These are phyloP conservation scores for Saccostrea cuccullata DNA, from an alignment of 1,140 invertebrate species.

Conservation along the genomic window DNA sequence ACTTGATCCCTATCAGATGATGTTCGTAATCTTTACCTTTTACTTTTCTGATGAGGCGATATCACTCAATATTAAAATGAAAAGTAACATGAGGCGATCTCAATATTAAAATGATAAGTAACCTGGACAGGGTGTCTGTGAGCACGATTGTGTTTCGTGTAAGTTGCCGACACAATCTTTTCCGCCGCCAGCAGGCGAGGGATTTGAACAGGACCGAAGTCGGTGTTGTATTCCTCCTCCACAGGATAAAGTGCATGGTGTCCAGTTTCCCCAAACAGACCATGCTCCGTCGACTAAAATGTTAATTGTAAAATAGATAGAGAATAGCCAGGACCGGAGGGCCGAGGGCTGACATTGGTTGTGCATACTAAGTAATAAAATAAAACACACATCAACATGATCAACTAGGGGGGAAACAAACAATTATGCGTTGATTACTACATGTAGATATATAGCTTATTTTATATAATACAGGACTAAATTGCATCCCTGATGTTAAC, in stretches of 20 bases:
- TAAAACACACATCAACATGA: too few relatives aligned
- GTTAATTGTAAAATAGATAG: neutral
- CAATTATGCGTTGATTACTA: too few relatives aligned
- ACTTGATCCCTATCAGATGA: too few relatives aligned
- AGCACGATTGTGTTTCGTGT: neutral
- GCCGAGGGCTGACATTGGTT: too few relatives aligned
- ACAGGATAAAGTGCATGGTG: conserved; percentile 63
- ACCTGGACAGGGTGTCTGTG: conserved; percentile 23
- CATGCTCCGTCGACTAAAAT: conserved; percentile 62
- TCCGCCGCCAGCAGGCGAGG: neutral
- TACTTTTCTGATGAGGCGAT: neutral
- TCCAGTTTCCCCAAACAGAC: conserved; percentile 67
- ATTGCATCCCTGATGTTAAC: too few relatives aligned
- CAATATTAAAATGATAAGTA: neutral
- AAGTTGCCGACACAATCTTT: neutral
- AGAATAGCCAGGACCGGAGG: too few relatives aligned
- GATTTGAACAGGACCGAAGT: conserved; percentile 56
- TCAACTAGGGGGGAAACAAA: too few relatives aligned
- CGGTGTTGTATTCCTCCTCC: conserved; percentile 61
- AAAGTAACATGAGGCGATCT: neutral
- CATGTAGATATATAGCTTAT: too few relatives aligned
- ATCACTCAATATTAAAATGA: neutral
- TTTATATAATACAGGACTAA: too few relatives aligned
- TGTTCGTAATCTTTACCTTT: too few relatives aligned
- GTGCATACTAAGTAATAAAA: too few relatives aligned